These are phyloP conservation scores for Chrysochloris asiatica DNA, from an alignment of 2,113 vertebrate genomes.

Conservation along the genomic window DNA sequence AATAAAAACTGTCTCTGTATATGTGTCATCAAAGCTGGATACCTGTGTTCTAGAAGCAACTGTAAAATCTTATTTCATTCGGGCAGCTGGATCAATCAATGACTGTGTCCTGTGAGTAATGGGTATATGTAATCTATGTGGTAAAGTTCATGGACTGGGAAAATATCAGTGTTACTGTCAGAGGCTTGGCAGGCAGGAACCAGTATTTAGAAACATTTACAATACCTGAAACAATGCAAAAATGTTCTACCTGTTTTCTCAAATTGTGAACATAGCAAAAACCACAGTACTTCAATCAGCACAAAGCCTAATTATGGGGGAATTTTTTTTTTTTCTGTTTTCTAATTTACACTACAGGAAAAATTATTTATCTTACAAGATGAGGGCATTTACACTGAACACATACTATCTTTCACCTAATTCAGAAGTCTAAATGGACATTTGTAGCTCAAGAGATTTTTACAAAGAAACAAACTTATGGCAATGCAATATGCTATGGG, in stretches of 20 bases:
- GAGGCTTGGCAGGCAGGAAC: conserved; percentile 77
- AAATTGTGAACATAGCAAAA: conserved; percentile 62
- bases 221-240: conserved; percentile 79
- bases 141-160: conserved; percentile 70
- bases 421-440: neutral
- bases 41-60: conserved; percentile 66
- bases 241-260: conserved; percentile 76
- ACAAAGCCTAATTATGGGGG: no score
- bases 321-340: conserved; percentile 41
- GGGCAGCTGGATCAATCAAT: conserved; percentile 74
- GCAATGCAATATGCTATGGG: neutral
- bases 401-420: neutral
- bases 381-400: neutral
- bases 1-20: conserved; percentile 66
- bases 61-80: conserved; percentile 74
- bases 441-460: neutral
- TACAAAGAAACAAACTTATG: neutral
- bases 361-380: neutral
- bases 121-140: conserved; percentile 73
- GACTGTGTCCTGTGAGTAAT: conserved; percentile 72
- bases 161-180: conserved; percentile 68
- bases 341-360: neutral
- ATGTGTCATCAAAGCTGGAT: conserved; percentile 69
- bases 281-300: conserved; percentile 63
- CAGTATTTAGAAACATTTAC: conserved; percentile 80